A percentile compares a stretch with the other conserved stretches of the same genome.
These are phyloP conservation scores for Tachina grossa DNA, from an alignment of 2,888 invertebrate genomes.

Conservation along the genomic window DNA sequence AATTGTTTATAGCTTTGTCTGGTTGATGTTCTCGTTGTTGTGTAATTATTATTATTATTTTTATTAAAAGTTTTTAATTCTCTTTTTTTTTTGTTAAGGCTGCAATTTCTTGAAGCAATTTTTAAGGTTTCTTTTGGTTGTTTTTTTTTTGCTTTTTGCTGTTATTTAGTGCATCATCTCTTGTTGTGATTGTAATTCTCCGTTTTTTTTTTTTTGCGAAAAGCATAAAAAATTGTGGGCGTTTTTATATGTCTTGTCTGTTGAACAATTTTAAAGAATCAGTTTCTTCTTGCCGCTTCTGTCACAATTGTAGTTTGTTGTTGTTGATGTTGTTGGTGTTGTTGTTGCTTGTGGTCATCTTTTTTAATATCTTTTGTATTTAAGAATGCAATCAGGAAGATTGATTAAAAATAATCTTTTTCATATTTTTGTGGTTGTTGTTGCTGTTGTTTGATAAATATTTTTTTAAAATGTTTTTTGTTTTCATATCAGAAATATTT, in stretches of 20 bases:
- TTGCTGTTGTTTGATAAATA: neutral
- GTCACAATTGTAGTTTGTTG: slow-evolving; percentile 28
- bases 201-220: slow-evolving; percentile 23
- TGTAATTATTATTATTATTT: slow-evolving; percentile 49
- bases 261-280: slow-evolving; percentile 30
- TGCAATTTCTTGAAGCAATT: slow-evolving; percentile 70
- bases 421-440: neutral
- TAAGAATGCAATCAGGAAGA: slow-evolving; percentile 66
- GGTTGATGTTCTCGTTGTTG: slow-evolving; percentile 5
- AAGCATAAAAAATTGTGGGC: slow-evolving; percentile 44
- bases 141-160: slow-evolving; percentile 12
- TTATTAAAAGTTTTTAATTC: slow-evolving; percentile 31
- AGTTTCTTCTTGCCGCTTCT: slow-evolving; percentile 36
- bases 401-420: slow-evolving; percentile 66
- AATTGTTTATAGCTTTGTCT: slow-evolving; percentile 31
- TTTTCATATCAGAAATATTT: slow-evolving; percentile 55
- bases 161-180: slow-evolving; percentile 50
- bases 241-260: slow-evolving; percentile 58
- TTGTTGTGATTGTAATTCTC: slow-evolving; percentile 1
- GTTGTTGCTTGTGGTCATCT: slow-evolving; percentile 59
- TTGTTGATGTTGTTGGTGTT: slow-evolving; percentile 49
- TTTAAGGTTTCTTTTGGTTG: slow-evolving; percentile 37
- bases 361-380: slow-evolving; percentile 37
- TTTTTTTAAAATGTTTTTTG: slow-evolving; percentile 24
- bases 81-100: slow-evolving; percentile 30